These are phyloP conservation scores for Sepiola atlantica DNA, from an alignment of 2,888 invertebrate genomes.

Conservation along the genomic window DNA sequence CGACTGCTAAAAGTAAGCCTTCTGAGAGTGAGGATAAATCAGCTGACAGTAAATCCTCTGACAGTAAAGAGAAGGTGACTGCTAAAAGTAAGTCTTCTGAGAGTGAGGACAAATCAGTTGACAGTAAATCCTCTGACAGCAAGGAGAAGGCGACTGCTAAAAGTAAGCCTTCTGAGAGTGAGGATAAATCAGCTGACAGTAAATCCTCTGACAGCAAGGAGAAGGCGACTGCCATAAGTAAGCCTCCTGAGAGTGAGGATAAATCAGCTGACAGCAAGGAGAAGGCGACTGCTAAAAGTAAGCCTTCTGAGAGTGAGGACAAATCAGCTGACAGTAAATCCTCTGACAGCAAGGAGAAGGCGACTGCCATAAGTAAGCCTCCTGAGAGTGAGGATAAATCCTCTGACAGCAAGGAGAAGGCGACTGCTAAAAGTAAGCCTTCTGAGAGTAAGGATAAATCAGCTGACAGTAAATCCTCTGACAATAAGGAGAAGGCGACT, in stretches of 20 bases:
- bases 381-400: conserved; percentile 59
- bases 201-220: conserved; percentile 46
- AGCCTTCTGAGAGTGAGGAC: conserved; percentile 49
- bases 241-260: too few species aligned
- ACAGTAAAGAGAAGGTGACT: neutral
- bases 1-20: conserved; percentile 48
- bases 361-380: neutral
- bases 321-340: conserved; percentile 46
- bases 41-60: too few species aligned
- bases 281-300: neutral
- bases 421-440: neutral
- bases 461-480: too few species aligned
- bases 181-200: too few species aligned
- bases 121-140: neutral
- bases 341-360: too few species aligned
- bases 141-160: neutral
- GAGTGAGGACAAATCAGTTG: conserved; percentile 48
- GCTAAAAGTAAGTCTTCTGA: conserved; percentile 43
- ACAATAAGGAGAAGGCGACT: neutral
- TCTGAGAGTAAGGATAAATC: conserved; percentile 59
- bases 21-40: conserved; percentile 45
- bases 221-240: neutral
- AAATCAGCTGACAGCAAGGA: neutral
- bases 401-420: conserved; percentile 52
- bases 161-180: conserved; percentile 66